phyloP scores from a whole-genome alignment of 2,888 invertebrate genomes.

The Phymatocera aterrima region DNA sequence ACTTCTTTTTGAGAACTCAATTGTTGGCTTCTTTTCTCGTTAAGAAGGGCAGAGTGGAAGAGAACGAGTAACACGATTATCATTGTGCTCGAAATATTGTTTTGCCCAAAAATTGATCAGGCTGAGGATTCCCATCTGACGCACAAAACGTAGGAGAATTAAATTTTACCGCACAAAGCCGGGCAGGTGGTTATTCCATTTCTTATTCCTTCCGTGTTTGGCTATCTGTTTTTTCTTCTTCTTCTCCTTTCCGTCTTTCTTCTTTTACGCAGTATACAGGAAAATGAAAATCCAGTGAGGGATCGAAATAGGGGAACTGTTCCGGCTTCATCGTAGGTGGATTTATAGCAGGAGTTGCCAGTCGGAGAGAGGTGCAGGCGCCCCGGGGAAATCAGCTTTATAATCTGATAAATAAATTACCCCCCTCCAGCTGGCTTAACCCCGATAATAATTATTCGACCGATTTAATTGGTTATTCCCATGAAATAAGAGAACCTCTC shows the following conservation, averaged over 20 bases:
- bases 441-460: conserved; percentile 47
- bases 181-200: no score
- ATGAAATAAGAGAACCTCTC: conserved; percentile 55
- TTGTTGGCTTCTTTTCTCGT: no score
- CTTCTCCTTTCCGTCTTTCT: background rate
- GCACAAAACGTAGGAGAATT: no score
- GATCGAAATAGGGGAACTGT: conserved; percentile 56
- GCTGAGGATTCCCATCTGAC: no score
- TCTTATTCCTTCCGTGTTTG: no score
- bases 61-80: no score
- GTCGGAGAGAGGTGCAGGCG: background rate
- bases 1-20: no score
- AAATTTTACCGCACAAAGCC: background rate
- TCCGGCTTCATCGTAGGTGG: conserved; percentile 62
- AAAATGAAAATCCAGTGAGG: conserved; percentile 12
- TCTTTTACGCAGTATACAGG: background rate
- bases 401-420: conserved; percentile 74
- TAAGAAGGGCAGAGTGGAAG: no score
- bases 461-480: conserved; percentile 70
- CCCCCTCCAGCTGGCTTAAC: conserved; percentile 57
- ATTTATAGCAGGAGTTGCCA: conserved; percentile 29
- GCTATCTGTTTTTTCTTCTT: background rate
- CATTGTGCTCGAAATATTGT: no score
- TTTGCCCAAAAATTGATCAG: no score
- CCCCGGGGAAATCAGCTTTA: conserved; percentile 72